phyloP scores from a whole-genome alignment of 2,888 invertebrate species.

The Lucinisca nassula region DNA sequence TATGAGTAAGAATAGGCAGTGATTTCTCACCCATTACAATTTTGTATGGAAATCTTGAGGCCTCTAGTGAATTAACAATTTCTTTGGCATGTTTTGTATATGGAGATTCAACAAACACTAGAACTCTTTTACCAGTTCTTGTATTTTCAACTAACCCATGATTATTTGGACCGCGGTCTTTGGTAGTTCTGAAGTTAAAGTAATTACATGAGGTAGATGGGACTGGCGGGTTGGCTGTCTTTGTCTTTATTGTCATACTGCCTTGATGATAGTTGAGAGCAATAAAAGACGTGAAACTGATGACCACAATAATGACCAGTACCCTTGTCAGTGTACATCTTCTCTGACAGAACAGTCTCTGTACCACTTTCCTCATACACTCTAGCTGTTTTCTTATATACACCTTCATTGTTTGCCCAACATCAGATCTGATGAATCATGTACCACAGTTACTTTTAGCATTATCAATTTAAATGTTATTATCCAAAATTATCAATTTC shows the following conservation, averaged over 20 bases:
- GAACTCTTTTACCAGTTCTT: conserved; percentile 95
- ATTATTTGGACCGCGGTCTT: conserved; percentile 77
- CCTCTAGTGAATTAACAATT: conserved; percentile 96
- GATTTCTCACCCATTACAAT: conserved; percentile 97
- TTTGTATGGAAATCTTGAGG: conserved; percentile 98
- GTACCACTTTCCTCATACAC: conserved; percentile 14
- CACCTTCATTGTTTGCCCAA: no score
- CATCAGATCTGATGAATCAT: no score
- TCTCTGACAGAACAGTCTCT: conserved; percentile 70
- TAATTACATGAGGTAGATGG: conserved; percentile 59
- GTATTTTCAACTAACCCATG: conserved; percentile 95
- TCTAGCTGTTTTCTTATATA: neutral
- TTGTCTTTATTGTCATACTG: neutral
- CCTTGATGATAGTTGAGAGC: conserved; percentile 93
- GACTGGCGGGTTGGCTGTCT: conserved; percentile 38
- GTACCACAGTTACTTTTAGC: no score
- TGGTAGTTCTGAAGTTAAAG: conserved; percentile 23
- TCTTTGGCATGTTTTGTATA: conserved; percentile 97
- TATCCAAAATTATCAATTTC: no score
- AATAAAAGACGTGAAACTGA: conserved; percentile 94
- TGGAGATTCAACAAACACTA: conserved; percentile 98
- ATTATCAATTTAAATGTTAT: no score
- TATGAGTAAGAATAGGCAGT: conserved; percentile 96
- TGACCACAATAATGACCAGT: conserved; percentile 87
- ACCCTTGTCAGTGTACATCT: conserved; percentile 76